Conservation (phyloP, 2,113 vertebrate genomes). For the Cyrtonyx montezumae region DNA sequence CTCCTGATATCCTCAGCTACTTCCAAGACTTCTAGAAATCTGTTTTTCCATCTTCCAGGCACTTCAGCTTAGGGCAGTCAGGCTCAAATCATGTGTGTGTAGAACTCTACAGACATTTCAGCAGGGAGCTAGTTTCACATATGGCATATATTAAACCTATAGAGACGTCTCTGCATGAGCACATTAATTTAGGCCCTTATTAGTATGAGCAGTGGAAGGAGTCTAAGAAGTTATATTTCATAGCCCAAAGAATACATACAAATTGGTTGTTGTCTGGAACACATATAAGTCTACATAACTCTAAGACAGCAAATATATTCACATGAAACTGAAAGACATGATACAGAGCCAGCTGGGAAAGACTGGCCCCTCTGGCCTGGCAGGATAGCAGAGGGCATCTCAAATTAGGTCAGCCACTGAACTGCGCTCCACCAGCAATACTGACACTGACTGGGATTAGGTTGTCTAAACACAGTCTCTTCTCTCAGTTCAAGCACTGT, state of each 20-base stretch:
- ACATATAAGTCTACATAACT: background rate
- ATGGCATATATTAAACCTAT: background rate
- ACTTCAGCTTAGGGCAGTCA: background rate
- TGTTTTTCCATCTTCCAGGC: background rate
- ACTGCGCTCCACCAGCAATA: background rate
- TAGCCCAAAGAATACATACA: background rate
- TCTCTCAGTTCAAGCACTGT: background rate
- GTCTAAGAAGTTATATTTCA: background rate
- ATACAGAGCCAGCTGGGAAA: background rate
- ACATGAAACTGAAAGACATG: background rate
- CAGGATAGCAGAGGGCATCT: background rate
- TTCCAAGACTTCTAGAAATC: background rate
- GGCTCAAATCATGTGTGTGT: accelerated
- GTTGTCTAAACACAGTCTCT: background rate
- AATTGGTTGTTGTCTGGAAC: background rate
- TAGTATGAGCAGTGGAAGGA: background rate
- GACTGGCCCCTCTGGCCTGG: background rate
- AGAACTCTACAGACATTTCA: background rate
- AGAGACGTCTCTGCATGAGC: background rate
- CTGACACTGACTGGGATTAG: background rate
- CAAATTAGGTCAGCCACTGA: background rate
- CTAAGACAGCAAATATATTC: background rate
- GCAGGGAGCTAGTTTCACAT: background rate
- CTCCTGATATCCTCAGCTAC: background rate
- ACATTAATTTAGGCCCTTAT: background rate